phyloP scores from a whole-genome alignment of 2,113 vertebrate species.

The Gambusia holbrooki region DNA sequence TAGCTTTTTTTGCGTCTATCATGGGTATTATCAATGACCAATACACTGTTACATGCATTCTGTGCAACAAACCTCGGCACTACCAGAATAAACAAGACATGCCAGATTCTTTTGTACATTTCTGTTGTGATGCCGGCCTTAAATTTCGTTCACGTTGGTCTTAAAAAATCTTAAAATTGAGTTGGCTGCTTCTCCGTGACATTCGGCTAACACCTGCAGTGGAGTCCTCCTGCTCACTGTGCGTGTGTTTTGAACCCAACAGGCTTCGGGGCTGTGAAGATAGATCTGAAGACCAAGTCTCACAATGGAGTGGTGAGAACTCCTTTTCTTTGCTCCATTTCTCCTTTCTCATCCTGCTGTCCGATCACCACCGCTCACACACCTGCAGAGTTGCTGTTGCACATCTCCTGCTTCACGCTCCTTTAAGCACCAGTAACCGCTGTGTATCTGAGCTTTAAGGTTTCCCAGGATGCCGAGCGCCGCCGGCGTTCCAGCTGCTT shows the following conservation, averaged over 20 bases:
- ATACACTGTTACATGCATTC: too few species aligned
- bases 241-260: slow-evolving; percentile 24
- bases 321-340: not conserved
- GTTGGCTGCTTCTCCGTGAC: too few species aligned
- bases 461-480: slow-evolving; percentile 9
- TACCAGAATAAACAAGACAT: too few species aligned
- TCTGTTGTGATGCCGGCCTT: too few species aligned
- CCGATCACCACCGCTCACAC: not conserved
- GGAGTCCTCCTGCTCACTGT: not conserved
- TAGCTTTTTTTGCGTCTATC: too few species aligned
- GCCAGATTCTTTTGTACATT: too few species aligned
- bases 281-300: slow-evolving; percentile 95
- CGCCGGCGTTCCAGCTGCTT: slow-evolving; percentile 8
- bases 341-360: not conserved
- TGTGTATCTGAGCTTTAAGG: slow-evolving; percentile 10
- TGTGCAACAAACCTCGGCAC: too few species aligned
- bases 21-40: too few species aligned
- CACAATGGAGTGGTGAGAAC: slow-evolving; percentile 93
- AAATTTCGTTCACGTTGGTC: too few species aligned
- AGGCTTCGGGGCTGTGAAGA: slow-evolving; percentile 95
- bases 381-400: not conserved
- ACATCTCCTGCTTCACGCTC: not conserved
- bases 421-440: not conserved
- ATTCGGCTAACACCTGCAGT: not conserved
- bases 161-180: too few species aligned